Evolutionary conservation across 2,888 invertebrate genomes (phyloP), one percentile per base, ranked within the genome.

Genomic region (Caenorhabditis macrosperma): DNA sequence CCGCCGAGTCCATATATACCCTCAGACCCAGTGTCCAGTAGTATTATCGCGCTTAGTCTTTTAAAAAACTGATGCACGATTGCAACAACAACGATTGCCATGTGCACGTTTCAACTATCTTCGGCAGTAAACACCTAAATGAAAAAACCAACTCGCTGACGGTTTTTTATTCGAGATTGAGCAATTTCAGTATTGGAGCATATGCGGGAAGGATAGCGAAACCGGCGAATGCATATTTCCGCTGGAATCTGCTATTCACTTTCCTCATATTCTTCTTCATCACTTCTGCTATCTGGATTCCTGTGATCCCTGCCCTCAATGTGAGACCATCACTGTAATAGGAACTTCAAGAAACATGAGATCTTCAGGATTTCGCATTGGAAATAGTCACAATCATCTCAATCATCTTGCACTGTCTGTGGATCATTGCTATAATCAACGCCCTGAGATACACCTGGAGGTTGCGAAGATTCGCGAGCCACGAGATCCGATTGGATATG

Each of bases 241-340:
- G 88, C n/a, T 88, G 88, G 88, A 88, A 88, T 60, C 69, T 88
- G 15, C 80, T 88, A 10, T 88, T 88, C 83, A 88, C 87, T 9
- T 84, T 88, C 46, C 64, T 88, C 46, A 86, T 88, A 15, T 86
- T 88, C 57, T 59, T 88, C 30, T 85, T 87, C 57, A 80, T 88
- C 57, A 75, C 87, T 24, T 83, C 85, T 3, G 85, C 87, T 20
- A 83, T 88, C 33, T 88, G 88, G 88, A 78, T 88, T 46, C 87
- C 88, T 5, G 75, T 66, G 44, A 87, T 87, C 26, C 86, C 87
- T 12, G 84, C 82, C 1, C 50, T 82, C 5, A 81, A 82, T 57
- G 84, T 82, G 60, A 72, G 59, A 24, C n/a, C n/a, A 41, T 33
- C 24, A 22, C 6, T 24, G 0, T n/a, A n/a, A n/a, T n/a, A 52